Base-by-base conservation (phyloP, 2,797 vertebrate genomes). In the Heterohyrax brucei region DNA sequence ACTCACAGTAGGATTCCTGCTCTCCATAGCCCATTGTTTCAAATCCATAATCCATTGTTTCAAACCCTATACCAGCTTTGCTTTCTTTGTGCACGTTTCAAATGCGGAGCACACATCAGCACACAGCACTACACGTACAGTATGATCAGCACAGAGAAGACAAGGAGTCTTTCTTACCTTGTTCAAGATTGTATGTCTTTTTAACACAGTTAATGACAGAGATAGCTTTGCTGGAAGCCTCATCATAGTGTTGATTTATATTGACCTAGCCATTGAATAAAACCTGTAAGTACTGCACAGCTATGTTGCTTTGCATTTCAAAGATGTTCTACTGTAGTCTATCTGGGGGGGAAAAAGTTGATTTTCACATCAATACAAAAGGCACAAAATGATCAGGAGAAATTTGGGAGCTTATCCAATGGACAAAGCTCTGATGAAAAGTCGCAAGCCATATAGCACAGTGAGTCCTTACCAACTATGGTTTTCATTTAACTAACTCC, bases 301-400 rank as follows among this genome's bases (percentile, higher is more conserved):
- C 53, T 87, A 21, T 1, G 4, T 48, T 59, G 18, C 53, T 93
- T 94, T 95, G 61, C 93, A 96, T 97, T 95, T 97, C 94, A 97
- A 95, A 97, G 46, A 85, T 84, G 8, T 83, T 81, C 24, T 81
- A 50, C 53, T 39, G 48, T 5, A 39, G n/a, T 95, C 93, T 46
- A 22, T 39, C 46, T 81, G 78, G 66, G 68, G 59, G 73, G 68
- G 59, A 73, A 28, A 70, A 13, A 64, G 75, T 73, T 64, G 91
- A 92, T 88, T 97, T 81, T 92, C 82, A 96, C 10, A n/a, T 93
- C 91, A 93, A 80, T 56, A 87, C 0, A 3, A 73, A 87, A 87
- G 87, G 73, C 56, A 68, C 39, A 28, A 78, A 95, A 84, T 5
- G 75, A 92, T 56, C 61, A 68, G 56, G 90, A 68, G 89, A 87